Percentiles rank a stretch among this genome's conserved stretches.
These are phyloP conservation scores for Rhamnusium bicolor DNA, from an alignment of 2,888 invertebrate genomes.

Conservation along the genomic window DNA sequence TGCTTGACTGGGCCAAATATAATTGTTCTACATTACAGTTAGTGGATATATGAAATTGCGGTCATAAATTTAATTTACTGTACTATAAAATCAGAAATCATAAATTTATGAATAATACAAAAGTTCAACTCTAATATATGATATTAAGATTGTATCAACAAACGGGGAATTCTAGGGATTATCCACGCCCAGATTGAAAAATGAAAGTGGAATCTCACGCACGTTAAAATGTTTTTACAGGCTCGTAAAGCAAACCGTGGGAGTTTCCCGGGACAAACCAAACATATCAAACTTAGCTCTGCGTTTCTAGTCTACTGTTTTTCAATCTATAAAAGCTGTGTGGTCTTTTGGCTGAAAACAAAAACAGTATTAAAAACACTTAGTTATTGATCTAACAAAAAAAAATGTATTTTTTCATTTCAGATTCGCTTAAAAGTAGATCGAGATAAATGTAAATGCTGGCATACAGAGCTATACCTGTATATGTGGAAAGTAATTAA, in stretches of 20 bases:
- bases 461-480: too few relatives aligned
- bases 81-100: not conserved
- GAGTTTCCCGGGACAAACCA: slow-evolving; percentile 6
- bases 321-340: slow-evolving; percentile 11
- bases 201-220: slow-evolving; percentile 17
- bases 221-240: slow-evolving; percentile 19
- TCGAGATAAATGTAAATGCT: too few relatives aligned
- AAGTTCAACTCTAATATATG: not conserved
- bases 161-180: slow-evolving; percentile 19
- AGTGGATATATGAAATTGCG: too few relatives aligned
- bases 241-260: slow-evolving; percentile 11
- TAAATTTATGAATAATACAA: not conserved
- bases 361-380: not conserved
- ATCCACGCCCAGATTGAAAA: slow-evolving; percentile 24
- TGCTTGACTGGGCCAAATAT: too few relatives aligned
- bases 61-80: too few relatives aligned
- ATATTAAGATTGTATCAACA: slow-evolving; percentile 1
- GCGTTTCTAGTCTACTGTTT: slow-evolving; percentile 3
- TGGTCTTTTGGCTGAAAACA: not conserved
- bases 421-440: too few relatives aligned
- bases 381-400: not conserved
- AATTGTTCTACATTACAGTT: too few relatives aligned
- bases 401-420: not conserved
- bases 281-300: slow-evolving; percentile 19
- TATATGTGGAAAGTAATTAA: too few relatives aligned